A percentile compares a stretch with the other conserved stretches of the same genome.
Conservation (phyloP, 2,797 vertebrate species). For the Pseudopleuronectes americanus region DNA sequence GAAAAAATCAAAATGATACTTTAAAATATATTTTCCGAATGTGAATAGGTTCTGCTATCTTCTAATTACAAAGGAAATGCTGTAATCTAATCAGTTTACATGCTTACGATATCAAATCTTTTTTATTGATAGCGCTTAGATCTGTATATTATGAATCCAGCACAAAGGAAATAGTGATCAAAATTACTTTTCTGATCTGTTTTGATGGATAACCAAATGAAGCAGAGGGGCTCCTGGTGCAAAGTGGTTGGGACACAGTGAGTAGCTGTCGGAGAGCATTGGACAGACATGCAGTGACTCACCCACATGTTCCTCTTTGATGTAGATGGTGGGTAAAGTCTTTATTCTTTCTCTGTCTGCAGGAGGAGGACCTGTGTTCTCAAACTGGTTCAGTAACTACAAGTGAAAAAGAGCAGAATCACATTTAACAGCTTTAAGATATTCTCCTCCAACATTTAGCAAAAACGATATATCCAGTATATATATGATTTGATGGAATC, state of each 20-base stretch:
- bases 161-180: background rate
- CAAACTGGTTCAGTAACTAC: slow-evolving; percentile 98
- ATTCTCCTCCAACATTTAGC: background rate
- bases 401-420: slow-evolving; percentile 20
- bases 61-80: background rate
- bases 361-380: slow-evolving; percentile 97
- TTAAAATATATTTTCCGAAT: background rate
- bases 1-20: too few species aligned
- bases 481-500: background rate
- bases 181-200: background rate
- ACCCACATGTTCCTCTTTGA: slow-evolving; percentile 96
- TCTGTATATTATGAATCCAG: background rate
- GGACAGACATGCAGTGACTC: slow-evolving; percentile 51
- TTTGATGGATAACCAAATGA: background rate
- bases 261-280: background rate
- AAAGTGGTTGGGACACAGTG: background rate
- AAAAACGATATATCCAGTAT: background rate
- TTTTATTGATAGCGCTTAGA: too few species aligned
- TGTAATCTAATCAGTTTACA: background rate
- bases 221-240: too few species aligned
- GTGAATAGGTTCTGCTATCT: background rate
- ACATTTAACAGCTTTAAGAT: background rate
- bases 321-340: slow-evolving; percentile 91
- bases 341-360: slow-evolving; percentile 97
- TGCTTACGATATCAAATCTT: too few species aligned